Evolutionary conservation across 2,797 vertebrate species (phyloP).

Genomic region (Mormyrus proboscirostris): DNA sequence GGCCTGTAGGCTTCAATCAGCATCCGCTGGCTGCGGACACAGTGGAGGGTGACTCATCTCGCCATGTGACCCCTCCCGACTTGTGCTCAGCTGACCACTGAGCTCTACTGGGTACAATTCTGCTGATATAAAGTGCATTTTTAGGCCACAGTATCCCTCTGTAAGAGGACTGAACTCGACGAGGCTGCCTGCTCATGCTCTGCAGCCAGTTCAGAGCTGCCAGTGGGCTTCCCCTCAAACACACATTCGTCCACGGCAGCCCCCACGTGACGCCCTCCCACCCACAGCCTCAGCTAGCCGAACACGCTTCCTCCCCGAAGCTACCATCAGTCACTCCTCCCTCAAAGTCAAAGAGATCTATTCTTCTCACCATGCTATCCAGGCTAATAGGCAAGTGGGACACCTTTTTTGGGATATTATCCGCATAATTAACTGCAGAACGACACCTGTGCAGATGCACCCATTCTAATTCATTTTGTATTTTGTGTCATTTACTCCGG

Average conservation of each 20-base stretch:
- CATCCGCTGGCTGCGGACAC: neutral
- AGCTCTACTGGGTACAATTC: neutral
- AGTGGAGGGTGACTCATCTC: neutral
- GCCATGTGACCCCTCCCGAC: neutral
- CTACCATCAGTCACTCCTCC: neutral
- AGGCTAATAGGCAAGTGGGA: neutral
- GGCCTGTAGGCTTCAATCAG: neutral
- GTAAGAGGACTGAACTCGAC: neutral
- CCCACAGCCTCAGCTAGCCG: neutral
- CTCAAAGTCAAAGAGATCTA: neutral
- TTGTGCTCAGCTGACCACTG: neutral
- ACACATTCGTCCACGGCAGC: neutral
- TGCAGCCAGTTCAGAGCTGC: neutral
- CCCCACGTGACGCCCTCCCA: neutral
- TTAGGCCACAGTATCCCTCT: neutral
- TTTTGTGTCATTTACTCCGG: neutral
- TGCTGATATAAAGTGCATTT: neutral
- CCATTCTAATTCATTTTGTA: neutral
- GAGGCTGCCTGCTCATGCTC: neutral
- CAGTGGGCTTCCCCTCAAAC: neutral
- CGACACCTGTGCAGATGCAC: neutral
- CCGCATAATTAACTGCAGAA: neutral
- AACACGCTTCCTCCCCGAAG: neutral
- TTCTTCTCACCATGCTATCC: neutral
- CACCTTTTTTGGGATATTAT: neutral